Percentiles rank a stretch among this genome's conserved stretches.
Evolutionary conservation across 1,140 invertebrate species (phyloP).

Genomic region (Bombus impatiens): DNA sequence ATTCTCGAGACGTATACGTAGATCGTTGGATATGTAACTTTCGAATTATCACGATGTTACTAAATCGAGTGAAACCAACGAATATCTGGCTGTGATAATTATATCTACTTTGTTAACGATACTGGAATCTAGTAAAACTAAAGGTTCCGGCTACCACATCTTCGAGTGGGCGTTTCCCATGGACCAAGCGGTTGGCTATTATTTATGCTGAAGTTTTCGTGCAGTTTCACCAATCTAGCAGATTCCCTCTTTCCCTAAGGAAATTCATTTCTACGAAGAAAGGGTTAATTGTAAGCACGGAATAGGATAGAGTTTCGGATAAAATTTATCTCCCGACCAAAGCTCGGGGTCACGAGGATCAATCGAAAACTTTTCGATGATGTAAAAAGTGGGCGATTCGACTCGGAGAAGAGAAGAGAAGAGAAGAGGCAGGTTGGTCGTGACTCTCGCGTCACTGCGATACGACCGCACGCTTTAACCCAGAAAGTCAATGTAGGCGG

Average conservation of each 20-base stretch:
- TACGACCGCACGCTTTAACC: conserved; percentile 39
- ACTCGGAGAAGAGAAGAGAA: neutral
- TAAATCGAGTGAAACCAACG: no score
- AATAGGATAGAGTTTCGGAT: no score
- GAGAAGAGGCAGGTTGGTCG: neutral
- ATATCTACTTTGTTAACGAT: neutral
- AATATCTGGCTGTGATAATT: neutral
- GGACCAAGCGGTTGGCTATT: neutral
- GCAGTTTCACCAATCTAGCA: neutral
- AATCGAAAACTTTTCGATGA: neutral
- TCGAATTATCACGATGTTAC: no score
- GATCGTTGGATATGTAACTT: no score
- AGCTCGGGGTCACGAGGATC: no score
- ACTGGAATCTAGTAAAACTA: neutral
- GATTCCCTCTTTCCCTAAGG: neutral
- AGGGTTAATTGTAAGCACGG: neutral
- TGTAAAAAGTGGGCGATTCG: neutral
- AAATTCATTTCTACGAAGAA: conserved; percentile 2
- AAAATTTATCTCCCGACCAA: no score
- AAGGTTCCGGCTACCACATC: neutral
- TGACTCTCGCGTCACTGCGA: conserved; percentile 30
- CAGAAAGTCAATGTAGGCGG: conserved; percentile 49
- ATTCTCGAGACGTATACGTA: no score
- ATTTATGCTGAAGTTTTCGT: neutral
- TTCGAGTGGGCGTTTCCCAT: neutral